These are phyloP conservation scores for Scopus umbretta DNA, from an alignment of 2,113 vertebrate genomes.

Conservation along the genomic window DNA sequence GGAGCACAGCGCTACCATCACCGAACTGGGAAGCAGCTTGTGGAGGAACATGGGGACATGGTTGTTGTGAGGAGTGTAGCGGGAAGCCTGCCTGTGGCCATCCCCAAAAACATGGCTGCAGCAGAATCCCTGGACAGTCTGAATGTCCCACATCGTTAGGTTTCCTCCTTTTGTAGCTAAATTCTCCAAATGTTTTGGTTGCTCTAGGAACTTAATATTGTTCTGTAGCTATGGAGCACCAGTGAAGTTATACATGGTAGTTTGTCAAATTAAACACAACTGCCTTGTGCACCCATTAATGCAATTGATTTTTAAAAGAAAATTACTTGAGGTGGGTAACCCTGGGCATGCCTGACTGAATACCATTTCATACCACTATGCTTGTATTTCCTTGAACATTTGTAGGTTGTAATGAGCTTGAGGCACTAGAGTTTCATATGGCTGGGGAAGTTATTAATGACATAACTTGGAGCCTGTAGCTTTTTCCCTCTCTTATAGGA, in stretches of 20 bases:
- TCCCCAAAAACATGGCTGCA: neutral
- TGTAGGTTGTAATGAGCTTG: neutral
- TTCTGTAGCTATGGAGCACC: neutral
- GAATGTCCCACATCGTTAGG: neutral
- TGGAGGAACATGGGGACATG: fast-evolving
- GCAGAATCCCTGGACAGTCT: neutral
- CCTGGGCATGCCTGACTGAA: neutral
- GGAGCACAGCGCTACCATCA: fast-evolving
- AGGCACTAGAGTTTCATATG: neutral
- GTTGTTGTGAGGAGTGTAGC: fast-evolving
- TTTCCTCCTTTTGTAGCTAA: neutral
- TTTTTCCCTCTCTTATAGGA: neutral
- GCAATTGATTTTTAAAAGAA: neutral
- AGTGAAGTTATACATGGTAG: neutral
- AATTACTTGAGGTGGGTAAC: neutral
- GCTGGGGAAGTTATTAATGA: neutral
- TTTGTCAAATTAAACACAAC: neutral
- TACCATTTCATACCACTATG: neutral
- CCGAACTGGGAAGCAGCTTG: neutral
- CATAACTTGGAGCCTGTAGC: neutral
- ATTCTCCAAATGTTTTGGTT: neutral
- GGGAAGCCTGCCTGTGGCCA: fast-evolving
- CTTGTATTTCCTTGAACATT: neutral
- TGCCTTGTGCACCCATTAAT: neutral
- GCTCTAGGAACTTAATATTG: neutral